phyloP scores from a whole-genome alignment of 2,797 vertebrate species.

The Coendou prehensilis region DNA sequence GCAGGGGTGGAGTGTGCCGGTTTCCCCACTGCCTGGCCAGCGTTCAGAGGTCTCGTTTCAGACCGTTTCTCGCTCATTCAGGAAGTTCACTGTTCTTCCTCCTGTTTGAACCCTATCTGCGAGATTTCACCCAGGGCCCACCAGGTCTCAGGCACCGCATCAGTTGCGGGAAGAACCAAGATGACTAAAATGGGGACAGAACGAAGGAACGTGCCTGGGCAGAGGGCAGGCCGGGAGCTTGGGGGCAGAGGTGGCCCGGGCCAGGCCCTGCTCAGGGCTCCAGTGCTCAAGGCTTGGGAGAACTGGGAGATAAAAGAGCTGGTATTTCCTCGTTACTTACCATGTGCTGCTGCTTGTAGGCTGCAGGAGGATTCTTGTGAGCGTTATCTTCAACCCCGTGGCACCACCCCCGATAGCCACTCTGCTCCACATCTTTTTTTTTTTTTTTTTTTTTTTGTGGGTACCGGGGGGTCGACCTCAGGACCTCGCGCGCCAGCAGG shows the following conservation, averaged over 20 bases:
- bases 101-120: neutral
- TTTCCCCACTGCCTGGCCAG: neutral
- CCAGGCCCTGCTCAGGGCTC: neutral
- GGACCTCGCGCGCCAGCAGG: too few species aligned
- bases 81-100: neutral
- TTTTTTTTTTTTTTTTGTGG: too few species aligned
- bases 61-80: neutral
- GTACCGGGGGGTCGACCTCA: too few species aligned
- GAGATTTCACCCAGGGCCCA: neutral
- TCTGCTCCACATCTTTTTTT: neutral
- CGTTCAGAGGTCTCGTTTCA: neutral
- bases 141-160: neutral
- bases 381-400: neutral
- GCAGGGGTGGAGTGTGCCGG: accelerated
- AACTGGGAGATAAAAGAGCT: neutral
- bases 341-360: neutral
- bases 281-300: neutral
- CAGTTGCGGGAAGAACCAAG: neutral
- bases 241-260: neutral
- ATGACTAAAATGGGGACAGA: neutral
- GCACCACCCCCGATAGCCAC: neutral
- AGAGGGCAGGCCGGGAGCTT: neutral
- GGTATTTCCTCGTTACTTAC: neutral
- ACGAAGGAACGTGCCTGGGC: neutral
- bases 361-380: neutral